These are phyloP conservation scores for Oryctolagus cuniculus DNA, from an alignment of 2,113 vertebrate genomes.

Conservation along the genomic window DNA sequence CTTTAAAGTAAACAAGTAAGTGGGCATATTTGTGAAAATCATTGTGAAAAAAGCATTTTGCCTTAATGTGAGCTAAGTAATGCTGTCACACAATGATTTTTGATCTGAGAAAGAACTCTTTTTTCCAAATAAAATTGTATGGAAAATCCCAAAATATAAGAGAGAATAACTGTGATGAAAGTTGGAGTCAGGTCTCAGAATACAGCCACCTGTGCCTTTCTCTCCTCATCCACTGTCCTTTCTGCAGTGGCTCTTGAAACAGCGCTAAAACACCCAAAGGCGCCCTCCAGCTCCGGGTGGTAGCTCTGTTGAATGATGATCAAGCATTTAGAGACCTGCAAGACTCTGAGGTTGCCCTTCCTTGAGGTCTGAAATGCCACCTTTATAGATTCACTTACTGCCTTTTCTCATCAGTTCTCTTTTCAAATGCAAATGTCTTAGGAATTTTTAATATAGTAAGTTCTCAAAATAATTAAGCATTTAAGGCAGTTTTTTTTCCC, in stretches of 20 bases:
- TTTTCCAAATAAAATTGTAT: not conserved
- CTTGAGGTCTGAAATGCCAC: not conserved
- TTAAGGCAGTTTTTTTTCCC: not conserved
- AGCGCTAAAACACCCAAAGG: not conserved
- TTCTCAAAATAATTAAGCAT: conserved; percentile 37
- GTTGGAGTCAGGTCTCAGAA: not conserved
- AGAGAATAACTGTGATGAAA: not conserved
- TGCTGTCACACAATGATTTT: not conserved
- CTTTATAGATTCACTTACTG: conserved; percentile 1
- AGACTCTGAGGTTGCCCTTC: not conserved
- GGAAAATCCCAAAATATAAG: not conserved
- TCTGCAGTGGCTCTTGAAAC: not conserved
- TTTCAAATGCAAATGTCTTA: conserved; percentile 64
- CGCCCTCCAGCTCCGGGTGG: not conserved
- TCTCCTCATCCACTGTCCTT: not conserved
- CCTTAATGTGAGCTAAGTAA: conserved; percentile 8
- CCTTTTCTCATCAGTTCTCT: conserved; percentile 6
- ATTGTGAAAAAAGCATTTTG: not conserved
- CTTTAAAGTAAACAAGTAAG: conserved; percentile 45
- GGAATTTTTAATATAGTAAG: conserved; percentile 36
- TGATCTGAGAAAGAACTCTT: not conserved
- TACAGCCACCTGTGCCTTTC: not conserved
- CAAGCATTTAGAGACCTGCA: not conserved
- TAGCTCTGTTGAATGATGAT: not conserved
- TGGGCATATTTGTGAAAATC: conserved; percentile 62